These are phyloP conservation scores for Crotalus viridis DNA, from an alignment of 2,113 vertebrate species.

Conservation along the genomic window DNA sequence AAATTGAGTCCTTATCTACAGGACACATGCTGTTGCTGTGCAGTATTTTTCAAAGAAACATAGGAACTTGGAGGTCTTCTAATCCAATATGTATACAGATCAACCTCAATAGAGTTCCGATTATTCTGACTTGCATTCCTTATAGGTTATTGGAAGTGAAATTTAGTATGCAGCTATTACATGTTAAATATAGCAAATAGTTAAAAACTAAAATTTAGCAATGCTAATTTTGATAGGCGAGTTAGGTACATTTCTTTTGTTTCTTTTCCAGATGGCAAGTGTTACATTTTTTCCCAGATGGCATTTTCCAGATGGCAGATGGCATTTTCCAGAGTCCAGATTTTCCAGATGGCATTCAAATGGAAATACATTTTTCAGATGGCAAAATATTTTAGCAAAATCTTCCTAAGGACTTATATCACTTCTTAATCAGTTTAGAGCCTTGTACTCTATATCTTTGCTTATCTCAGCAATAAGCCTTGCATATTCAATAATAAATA, in stretches of 20 bases:
- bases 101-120: background rate
- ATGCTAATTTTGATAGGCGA: background rate
- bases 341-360: background rate
- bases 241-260: background rate
- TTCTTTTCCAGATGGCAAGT: background rate
- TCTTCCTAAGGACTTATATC: background rate
- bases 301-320: background rate
- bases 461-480: background rate
- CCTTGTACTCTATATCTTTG: background rate
- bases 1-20: background rate
- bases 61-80: background rate
- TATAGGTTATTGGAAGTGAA: background rate
- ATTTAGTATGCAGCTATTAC: background rate
- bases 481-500: background rate
- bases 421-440: background rate
- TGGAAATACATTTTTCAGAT: background rate
- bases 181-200: background rate
- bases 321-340: background rate
- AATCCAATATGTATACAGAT: background rate
- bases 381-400: background rate
- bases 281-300: background rate
- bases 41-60: background rate
- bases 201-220: background rate
- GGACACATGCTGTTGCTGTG: background rate
- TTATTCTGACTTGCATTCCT: constrained; percentile 18